A percentile compares a stretch with the other conserved stretches of the same genome.
These are phyloP conservation scores for Anser brachyrhynchus DNA, from an alignment of 2,113 vertebrate species.

Conservation along the genomic window DNA sequence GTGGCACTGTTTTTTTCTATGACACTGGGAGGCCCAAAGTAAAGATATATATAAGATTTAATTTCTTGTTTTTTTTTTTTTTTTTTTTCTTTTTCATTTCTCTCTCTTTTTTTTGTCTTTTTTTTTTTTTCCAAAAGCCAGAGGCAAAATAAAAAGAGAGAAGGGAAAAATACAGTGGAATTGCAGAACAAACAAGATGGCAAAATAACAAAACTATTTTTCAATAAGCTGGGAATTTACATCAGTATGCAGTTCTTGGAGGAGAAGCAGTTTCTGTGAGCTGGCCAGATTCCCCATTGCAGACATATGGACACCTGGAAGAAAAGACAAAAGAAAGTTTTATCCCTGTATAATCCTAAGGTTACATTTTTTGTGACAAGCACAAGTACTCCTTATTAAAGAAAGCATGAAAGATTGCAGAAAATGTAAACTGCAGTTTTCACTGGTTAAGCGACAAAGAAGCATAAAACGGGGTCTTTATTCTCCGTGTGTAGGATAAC, in stretches of 20 bases:
- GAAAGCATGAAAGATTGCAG: background rate
- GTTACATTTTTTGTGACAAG: background rate
- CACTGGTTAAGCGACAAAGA: background rate
- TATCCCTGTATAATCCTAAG: background rate
- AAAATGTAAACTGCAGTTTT: background rate
- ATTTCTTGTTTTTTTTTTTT: background rate
- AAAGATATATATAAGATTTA: background rate
- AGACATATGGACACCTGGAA: conserved; percentile 61
- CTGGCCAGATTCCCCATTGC: background rate
- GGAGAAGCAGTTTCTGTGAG: conserved; percentile 18
- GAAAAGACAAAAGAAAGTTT: conserved; percentile 45
- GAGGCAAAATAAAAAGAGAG: background rate
- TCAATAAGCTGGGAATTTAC: conserved; percentile 71
- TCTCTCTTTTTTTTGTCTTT: background rate
- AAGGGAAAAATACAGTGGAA: background rate
- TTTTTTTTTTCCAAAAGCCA: background rate
- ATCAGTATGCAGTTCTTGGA: conserved; percentile 50
- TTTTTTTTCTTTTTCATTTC: background rate
- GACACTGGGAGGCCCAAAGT: background rate
- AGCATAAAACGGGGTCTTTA: background rate
- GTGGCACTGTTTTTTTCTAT: background rate
- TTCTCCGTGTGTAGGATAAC: background rate
- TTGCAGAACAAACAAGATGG: conserved; percentile 54
- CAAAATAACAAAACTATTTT: conserved; percentile 71
- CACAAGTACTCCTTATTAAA: background rate